Conservation (phyloP, 2,113 vertebrate species). For the Prinia subflava region DNA sequence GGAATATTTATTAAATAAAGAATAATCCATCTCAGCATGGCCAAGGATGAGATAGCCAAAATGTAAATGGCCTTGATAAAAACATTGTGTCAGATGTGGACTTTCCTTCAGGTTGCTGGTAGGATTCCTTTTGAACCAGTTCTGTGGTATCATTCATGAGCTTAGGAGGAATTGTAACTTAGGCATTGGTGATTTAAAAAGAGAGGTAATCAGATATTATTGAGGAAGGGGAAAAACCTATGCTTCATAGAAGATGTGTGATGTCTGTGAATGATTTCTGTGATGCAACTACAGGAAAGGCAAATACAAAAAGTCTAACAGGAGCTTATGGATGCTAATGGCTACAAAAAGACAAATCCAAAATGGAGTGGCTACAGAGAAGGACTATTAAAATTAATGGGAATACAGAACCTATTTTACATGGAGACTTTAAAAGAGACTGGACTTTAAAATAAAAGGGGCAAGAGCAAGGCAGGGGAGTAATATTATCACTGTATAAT, state of each 20-base stretch:
- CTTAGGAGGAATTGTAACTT: not conserved
- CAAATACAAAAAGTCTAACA: not conserved
- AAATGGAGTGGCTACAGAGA: not conserved
- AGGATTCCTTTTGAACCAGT: not conserved
- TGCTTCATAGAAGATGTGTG: not conserved
- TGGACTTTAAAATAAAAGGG: not conserved
- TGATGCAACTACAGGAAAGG: not conserved
- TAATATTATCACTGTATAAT: not conserved
- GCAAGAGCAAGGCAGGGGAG: not conserved
- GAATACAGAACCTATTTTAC: not conserved
- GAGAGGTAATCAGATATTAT: not conserved
- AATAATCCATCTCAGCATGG: not conserved
- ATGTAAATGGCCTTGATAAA: not conserved
- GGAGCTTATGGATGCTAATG: not conserved
- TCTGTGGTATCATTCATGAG: not conserved
- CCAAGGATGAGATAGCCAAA: not conserved
- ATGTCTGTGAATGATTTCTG: not conserved
- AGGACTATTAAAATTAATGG: not conserved
- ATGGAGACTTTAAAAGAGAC: not conserved
- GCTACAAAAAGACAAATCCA: not conserved
- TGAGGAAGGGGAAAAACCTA: not conserved
- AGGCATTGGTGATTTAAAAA: not conserved
- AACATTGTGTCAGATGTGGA: not conserved
- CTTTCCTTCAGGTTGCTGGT: not conserved
- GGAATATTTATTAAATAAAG: not conserved